Base-by-base conservation (phyloP, 1,140 invertebrate species). In the Calliphora vicina region DNA sequence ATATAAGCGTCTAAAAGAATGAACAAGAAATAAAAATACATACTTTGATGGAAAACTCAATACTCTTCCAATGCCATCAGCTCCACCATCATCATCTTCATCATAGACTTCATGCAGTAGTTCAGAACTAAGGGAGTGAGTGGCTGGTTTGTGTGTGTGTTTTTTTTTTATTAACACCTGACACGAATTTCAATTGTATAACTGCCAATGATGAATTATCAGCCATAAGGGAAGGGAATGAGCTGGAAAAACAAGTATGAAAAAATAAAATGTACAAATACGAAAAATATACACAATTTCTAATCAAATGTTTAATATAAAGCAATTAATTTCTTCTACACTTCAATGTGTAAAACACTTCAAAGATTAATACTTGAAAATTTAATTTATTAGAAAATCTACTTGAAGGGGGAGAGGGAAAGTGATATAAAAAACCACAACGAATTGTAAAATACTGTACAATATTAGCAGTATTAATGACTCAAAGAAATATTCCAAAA, bases 301-400 rank as follows among this genome's bases (percentile, higher is more conserved):
- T 29, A 74, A 45, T 78, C 74, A 78, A 78, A 78, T 78, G 74
- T 15, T 74, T 20, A 78, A 78, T 42, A 78, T 43, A 78, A 43
- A 78, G 74, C 74, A 78, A 78, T 78, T 78, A 78, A 45, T 78
- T 78, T 78, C n/a, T 27, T 8, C 50, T 17, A 4, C 61, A 9
- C 61, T 20, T 45, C 74, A 10, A 43, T 12, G 29, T 25, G 35
- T 25, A 23, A 78, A 43, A 43, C 74, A 45, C 35, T 78, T 78
- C 35, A 43, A 45, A 43, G 35, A 13, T 78, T 78, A 78, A 78
- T 78, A 45, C 35, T 78, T 25, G 35, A 78, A 78, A 78, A 78
- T 78, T 43, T 78, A 78, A 78, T 78, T 78, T 78, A 78, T 78
- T 78, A 78, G 74, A 78, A 78, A 45, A 78, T n/a, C 73, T n/a